These are phyloP conservation scores for Papilio helenus DNA, from an alignment of 1,140 invertebrate genomes.

Conservation along the genomic window DNA sequence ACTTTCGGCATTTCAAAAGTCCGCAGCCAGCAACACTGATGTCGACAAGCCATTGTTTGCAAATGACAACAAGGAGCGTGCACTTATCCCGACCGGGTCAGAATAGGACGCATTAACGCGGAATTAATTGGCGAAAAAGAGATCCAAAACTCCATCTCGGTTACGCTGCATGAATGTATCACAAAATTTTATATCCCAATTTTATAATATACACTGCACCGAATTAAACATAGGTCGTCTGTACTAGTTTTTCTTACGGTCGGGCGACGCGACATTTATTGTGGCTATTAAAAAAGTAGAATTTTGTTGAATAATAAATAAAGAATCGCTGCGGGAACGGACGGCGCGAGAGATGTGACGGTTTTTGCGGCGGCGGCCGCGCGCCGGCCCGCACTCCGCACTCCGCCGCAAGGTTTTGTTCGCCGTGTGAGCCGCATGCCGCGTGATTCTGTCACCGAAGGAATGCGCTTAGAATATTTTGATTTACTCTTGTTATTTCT, in stretches of 20 bases:
- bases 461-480: slow-evolving; percentile 40
- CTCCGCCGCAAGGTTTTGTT: slow-evolving; percentile 51
- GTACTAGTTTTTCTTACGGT: slow-evolving; percentile 52
- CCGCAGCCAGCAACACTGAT: slow-evolving; percentile 63
- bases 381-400: slow-evolving; percentile 34
- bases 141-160: slow-evolving; percentile 44
- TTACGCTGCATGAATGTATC: slow-evolving; percentile 44
- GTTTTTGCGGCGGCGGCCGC: slow-evolving; percentile 55
- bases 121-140: slow-evolving; percentile 46
- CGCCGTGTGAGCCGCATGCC: slow-evolving; percentile 48
- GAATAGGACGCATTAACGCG: slow-evolving; percentile 30
- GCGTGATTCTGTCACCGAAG: slow-evolving; percentile 46
- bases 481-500: not conserved
- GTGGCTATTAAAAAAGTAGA: slow-evolving; percentile 54
- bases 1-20: slow-evolving; percentile 63
- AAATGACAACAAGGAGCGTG: slow-evolving; percentile 64
- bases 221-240: slow-evolving; percentile 50
- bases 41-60: slow-evolving; percentile 76
- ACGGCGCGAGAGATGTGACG: slow-evolving; percentile 49
- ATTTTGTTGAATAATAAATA: slow-evolving; percentile 67
- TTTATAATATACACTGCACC: slow-evolving; percentile 53
- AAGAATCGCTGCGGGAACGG: slow-evolving; percentile 49
- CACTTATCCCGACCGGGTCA: slow-evolving; percentile 48
- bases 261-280: slow-evolving; percentile 53
- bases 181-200: slow-evolving; percentile 61